These are phyloP conservation scores for Varecia variegata DNA, from an alignment of 2,797 vertebrate species.

Conservation along the genomic window DNA sequence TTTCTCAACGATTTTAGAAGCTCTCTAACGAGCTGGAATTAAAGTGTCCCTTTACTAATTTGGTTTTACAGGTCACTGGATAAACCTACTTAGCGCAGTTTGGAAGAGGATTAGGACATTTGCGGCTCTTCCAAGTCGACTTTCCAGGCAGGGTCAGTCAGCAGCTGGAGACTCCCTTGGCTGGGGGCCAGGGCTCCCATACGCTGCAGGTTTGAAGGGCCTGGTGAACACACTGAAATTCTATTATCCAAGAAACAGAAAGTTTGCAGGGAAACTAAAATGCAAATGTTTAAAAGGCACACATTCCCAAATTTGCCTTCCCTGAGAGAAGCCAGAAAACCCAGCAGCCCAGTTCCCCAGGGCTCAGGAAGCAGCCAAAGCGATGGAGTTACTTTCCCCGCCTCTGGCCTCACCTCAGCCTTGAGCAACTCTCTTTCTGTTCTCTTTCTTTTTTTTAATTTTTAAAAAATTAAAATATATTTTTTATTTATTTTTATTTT, in stretches of 20 bases:
- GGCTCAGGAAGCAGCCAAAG: not conserved
- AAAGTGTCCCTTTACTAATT: constrained; percentile 75
- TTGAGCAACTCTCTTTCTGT: not conserved
- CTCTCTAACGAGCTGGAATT: constrained; percentile 76
- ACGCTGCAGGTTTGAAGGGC: constrained; percentile 37
- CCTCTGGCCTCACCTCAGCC: not conserved
- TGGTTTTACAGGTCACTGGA: constrained; percentile 76
- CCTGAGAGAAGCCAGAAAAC: not conserved
- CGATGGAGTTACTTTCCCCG: not conserved
- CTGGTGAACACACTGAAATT: not conserved
- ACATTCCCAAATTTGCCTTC: not conserved
- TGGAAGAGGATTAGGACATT: constrained; percentile 76
- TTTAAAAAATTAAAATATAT: too few species aligned
- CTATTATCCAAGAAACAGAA: not conserved
- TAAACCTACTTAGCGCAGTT: constrained; percentile 76
- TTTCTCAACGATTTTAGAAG: constrained; percentile 72
- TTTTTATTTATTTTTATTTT: too few species aligned
- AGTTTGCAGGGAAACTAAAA: not conserved
- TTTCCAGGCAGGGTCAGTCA: constrained; percentile 75
- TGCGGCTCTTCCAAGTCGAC: constrained; percentile 69
- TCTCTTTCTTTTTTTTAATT: too few species aligned
- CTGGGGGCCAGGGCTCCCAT: constrained; percentile 63
- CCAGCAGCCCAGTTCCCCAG: not conserved
- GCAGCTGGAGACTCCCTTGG: constrained; percentile 75
- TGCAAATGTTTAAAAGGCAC: not conserved